Percentiles rank a stretch among this genome's conserved stretches.
Conservation (phyloP, 2,888 invertebrate genomes). For the Deroplatys truncata region DNA sequence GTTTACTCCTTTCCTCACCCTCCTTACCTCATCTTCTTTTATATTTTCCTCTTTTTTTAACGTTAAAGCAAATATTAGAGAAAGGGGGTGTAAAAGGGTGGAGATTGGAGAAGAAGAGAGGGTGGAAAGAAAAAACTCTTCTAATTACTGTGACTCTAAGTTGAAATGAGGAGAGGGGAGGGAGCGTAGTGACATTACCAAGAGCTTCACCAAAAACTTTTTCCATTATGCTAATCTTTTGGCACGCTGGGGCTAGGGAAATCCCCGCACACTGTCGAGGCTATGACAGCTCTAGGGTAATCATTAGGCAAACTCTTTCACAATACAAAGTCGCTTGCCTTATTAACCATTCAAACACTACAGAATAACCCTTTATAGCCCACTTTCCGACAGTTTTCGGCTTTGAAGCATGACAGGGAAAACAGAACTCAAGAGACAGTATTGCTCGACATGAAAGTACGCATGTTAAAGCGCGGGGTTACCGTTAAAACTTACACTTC, state of each 20-base stretch:
- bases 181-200: slow-evolving; percentile 25
- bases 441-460: too few species aligned
- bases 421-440: too few species aligned
- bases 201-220: slow-evolving; percentile 28
- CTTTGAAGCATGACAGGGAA: not conserved
- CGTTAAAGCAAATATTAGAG: slow-evolving; percentile 20
- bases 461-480: too few species aligned
- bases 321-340: not conserved
- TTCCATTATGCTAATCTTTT: slow-evolving; percentile 32
- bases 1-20: not conserved
- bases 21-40: not conserved
- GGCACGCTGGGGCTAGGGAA: slow-evolving; percentile 9
- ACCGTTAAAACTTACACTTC: too few species aligned
- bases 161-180: slow-evolving; percentile 19
- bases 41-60: not conserved
- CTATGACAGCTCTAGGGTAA: slow-evolving; percentile 26
- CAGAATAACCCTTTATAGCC: slow-evolving; percentile 2
- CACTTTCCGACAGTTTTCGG: not conserved
- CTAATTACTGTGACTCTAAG: slow-evolving; percentile 30
- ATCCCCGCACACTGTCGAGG: slow-evolving; percentile 13
- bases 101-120: slow-evolving; percentile 1
- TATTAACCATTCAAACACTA: slow-evolving; percentile 13
- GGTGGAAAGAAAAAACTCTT: slow-evolving; percentile 24
- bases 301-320: slow-evolving; percentile 25
- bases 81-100: not conserved